phyloP scores from a whole-genome alignment of 2,888 invertebrate genomes.

The Dasypogon diadema region DNA sequence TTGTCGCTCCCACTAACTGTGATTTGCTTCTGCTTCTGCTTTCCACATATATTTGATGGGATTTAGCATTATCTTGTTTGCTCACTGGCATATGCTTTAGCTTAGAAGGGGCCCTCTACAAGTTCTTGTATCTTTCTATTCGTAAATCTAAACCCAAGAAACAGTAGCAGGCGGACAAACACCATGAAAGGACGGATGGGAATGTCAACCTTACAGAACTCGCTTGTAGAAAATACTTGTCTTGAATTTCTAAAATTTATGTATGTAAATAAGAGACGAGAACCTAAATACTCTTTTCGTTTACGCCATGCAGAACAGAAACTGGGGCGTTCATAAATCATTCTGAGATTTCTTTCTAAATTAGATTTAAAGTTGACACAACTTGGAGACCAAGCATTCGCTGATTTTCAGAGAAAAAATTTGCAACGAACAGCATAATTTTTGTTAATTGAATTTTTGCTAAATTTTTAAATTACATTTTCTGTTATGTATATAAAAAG shows the following conservation, averaged over 20 bases:
- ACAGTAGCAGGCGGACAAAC: background rate
- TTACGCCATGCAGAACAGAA: constrained; percentile 24
- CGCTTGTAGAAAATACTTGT: constrained; percentile 32
- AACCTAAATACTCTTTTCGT: constrained; percentile 5
- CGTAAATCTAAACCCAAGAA: background rate
- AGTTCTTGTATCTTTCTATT: background rate
- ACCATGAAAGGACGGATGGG: background rate
- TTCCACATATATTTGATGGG: constrained; percentile 23
- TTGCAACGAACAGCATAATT: too few species aligned
- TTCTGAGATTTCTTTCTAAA: constrained; percentile 34
- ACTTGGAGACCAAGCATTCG: background rate
- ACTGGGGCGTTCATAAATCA: constrained; percentile 39
- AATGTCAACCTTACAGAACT: background rate
- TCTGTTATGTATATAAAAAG: too few species aligned
- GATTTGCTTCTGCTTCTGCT: constrained; percentile 25
- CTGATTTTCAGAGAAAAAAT: constrained; percentile 1
- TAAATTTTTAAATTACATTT: too few species aligned
- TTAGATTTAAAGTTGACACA: constrained; percentile 44
- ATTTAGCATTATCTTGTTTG: constrained; percentile 43
- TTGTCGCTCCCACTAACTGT: constrained; percentile 31
- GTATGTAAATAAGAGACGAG: constrained; percentile 30
- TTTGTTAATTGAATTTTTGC: too few species aligned
- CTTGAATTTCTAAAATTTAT: constrained; percentile 10
- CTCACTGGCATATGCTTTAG: constrained; percentile 42
- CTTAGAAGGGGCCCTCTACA: constrained; percentile 19